Base-by-base conservation (phyloP, 2,113 vertebrate genomes). In the Syrrhaptes paradoxus region DNA sequence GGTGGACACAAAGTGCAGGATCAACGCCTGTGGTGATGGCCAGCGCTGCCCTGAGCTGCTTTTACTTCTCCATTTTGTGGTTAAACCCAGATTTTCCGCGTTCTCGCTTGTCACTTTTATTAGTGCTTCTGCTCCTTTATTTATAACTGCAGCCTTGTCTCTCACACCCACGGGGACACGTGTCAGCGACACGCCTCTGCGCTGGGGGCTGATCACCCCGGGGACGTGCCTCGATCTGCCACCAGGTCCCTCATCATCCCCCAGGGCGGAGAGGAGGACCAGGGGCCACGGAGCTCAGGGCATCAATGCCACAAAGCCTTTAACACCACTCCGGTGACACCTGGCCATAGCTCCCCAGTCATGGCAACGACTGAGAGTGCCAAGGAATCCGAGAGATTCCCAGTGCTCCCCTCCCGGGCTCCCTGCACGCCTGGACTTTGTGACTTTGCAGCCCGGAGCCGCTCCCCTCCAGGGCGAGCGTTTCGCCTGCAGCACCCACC, bases 331-430 rank as follows among this genome's bases (percentile, higher is more conserved):
- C 12, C 16, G 26, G 63, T 14, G 32, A 61, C 76, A 80, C 36
- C 6, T 7, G 61, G 34, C 45, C 2, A 1, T 14, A 51, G 45
- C 31, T 77, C 11, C 24, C 28, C 20, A 18, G 29, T 43, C 63
- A 36, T 6, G 3, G 49, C 34, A 26, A 17, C 43, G 57, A 45
- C 68, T 16, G 3, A 3, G 38, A 51, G 20, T 9, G 17, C 32
- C 54, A 51, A 46, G 62, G 7, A 26, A 75, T 19, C 25, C 1
- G 25, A 76, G 72, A 7, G 26, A 41, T 28, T 77, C 13, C 71
- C 31, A 73, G 76, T 0, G 0, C 36, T n/a, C 19, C 65, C 8
- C 17, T 87, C 41, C 22, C 1, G 0, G 1, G 41, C 17, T 31
- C 22, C 28, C 54, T 3, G 3, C 32, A 22, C 2, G 3, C 41